phyloP scores from a whole-genome alignment of 2,888 invertebrate species.

The Rhyacophila evoluta region DNA sequence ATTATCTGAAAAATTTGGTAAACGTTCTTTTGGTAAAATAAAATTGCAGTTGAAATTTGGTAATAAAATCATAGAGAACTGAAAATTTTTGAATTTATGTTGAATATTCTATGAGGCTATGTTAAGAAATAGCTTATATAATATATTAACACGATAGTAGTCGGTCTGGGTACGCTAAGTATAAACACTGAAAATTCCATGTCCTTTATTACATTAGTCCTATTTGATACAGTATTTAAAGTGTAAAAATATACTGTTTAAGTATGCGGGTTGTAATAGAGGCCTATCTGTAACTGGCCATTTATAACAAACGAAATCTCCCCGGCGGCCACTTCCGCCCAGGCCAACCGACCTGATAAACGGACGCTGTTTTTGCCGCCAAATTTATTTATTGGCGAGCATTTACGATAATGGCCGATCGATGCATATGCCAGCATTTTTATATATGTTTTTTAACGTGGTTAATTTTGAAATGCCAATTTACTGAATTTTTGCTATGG shows the following conservation, averaged over 20 bases:
- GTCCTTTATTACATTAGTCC: not conserved
- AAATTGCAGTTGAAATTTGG: too few species aligned
- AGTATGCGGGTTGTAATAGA: slow-evolving; percentile 34
- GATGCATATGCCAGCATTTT: not conserved
- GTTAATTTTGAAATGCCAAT: too few species aligned
- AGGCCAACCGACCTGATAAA: slow-evolving; percentile 64
- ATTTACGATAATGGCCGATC: slow-evolving; percentile 65
- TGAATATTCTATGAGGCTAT: too few species aligned
- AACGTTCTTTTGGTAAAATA: too few species aligned
- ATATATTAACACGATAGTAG: too few species aligned
- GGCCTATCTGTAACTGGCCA: slow-evolving; percentile 56
- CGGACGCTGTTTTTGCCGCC: slow-evolving; percentile 70
- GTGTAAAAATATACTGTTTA: slow-evolving; percentile 35
- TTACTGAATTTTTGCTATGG: too few species aligned
- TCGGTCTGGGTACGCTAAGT: too few species aligned
- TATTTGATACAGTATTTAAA: slow-evolving; percentile 33
- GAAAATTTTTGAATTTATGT: too few species aligned
- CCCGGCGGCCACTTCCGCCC: slow-evolving; percentile 68
- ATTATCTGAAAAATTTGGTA: too few species aligned
- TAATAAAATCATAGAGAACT: too few species aligned
- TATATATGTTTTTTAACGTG: not conserved
- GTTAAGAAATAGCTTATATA: too few species aligned
- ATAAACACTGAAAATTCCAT: too few species aligned
- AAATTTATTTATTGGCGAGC: slow-evolving; percentile 70
- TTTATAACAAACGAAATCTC: slow-evolving; percentile 65